Conservation (phyloP, 1,140 invertebrate genomes). For the Uloborus diversus region DNA sequence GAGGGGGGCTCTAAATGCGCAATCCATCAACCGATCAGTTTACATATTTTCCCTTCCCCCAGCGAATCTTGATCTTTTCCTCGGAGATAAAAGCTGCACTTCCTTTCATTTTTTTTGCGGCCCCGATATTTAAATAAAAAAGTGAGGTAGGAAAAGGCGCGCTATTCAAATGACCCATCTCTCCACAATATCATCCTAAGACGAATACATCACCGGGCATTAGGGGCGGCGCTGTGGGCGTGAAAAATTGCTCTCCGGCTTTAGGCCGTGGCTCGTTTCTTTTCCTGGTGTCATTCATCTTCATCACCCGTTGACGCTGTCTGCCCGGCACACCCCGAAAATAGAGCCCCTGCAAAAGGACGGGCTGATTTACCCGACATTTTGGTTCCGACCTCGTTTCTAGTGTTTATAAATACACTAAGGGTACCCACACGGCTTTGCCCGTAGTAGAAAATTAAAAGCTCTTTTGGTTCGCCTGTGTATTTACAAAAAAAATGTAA, state of each 20-base stretch:
- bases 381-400: too few species aligned
- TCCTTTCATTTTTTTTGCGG: constrained; percentile 8
- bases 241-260: constrained; percentile 52
- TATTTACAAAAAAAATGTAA: too few species aligned
- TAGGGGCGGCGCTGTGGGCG: constrained; percentile 50
- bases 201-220: constrained; percentile 54
- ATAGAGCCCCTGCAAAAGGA: too few species aligned
- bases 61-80: constrained; percentile 51
- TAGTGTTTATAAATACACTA: too few species aligned
- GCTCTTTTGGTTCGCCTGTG: too few species aligned
- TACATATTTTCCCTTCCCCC: constrained; percentile 42
- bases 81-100: constrained; percentile 40
- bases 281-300: constrained; percentile 45
- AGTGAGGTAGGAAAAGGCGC: constrained; percentile 8
- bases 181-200: constrained; percentile 48
- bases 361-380: too few species aligned
- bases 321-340: not conserved
- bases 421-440: too few species aligned
- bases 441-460: too few species aligned
- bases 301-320: constrained; percentile 49
- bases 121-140: constrained; percentile 36
- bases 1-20: constrained; percentile 51
- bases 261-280: constrained; percentile 20
- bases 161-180: constrained; percentile 53
- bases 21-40: constrained; percentile 54